phyloP scores from a whole-genome alignment of 2,113 vertebrate species.

The Piprites chloris region DNA sequence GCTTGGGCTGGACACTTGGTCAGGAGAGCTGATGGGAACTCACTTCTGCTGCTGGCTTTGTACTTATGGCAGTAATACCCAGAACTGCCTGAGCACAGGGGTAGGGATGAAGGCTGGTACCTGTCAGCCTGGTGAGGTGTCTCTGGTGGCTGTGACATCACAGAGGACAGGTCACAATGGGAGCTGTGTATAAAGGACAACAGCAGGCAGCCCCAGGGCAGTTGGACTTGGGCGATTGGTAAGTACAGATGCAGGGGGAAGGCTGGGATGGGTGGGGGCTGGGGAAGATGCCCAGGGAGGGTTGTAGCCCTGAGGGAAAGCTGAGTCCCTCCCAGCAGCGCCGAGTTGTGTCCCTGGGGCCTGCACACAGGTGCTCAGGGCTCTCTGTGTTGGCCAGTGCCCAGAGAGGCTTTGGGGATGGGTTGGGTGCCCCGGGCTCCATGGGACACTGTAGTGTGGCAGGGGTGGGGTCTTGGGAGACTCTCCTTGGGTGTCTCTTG shows the following conservation, averaged over 20 bases:
- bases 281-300: neutral
- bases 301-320: neutral
- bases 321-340: neutral
- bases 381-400: neutral
- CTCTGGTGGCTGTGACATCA: neutral
- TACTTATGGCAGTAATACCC: too few species aligned
- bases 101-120: neutral
- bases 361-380: neutral
- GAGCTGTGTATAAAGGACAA: neutral
- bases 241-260: neutral
- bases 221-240: neutral
- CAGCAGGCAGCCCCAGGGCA: neutral
- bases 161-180: neutral
- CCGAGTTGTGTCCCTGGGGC: neutral
- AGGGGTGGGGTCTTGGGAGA: neutral
- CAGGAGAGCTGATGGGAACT: neutral
- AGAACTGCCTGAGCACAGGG: neutral
- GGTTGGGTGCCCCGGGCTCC: neutral
- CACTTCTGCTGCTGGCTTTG: neutral
- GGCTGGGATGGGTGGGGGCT: neutral
- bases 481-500: neutral
- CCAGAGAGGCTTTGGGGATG: neutral
- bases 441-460: neutral
- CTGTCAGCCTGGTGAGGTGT: accelerated
- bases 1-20: neutral